Evolutionary conservation across 2,113 vertebrate genomes (phyloP), one percentile per base, ranked within the genome.

Genomic region (Castor canadensis): DNA sequence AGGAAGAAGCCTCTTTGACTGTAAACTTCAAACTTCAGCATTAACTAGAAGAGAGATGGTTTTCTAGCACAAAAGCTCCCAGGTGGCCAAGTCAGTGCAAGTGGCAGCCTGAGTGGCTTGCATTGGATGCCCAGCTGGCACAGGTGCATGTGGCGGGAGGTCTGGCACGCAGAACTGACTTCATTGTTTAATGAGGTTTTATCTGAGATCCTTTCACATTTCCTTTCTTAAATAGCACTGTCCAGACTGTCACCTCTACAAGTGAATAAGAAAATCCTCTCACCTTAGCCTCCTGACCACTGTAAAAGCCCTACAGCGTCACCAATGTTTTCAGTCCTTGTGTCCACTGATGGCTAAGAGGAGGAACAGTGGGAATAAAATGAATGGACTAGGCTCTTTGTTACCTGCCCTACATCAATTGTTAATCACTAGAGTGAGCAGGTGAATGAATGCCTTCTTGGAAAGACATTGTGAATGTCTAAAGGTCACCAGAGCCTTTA

Each of bases 401-500:
- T 87, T 69, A 47, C 43, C 83, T 88, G 62, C 69, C 40, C 69
- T 89, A 28, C 60, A 73, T 84, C 94, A 71, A 73, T 43, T 77
- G 71, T 52, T 94, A 66, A 62, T 87, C 67, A 58, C 47, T 64
- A 24, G 69, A 80, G 20, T 38, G 58, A 94, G 43, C 13, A 76
- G 66, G 82, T 92, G 77, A 72, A 6, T 69, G 79, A 67, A 73
- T 73, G 43, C 49, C 15, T 76, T 40, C 43, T 32, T 64, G 47
- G 49, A 82, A 90, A 72, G 76, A 81, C 45, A 11, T 40, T 22
- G 71, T 71, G 93, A 82, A 19, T 84, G 89, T 84, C 45, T 94
- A 62, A 88, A 96, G 92, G 81, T 77, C 84, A 88, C 71, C 22
- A 6, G 75, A 47, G 26, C 10, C 49, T 94, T 92, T 96, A 72